Evolutionary conservation across 2,797 vertebrate species (phyloP).

Genomic region (Gymnoscopelus microlampas): DNA sequence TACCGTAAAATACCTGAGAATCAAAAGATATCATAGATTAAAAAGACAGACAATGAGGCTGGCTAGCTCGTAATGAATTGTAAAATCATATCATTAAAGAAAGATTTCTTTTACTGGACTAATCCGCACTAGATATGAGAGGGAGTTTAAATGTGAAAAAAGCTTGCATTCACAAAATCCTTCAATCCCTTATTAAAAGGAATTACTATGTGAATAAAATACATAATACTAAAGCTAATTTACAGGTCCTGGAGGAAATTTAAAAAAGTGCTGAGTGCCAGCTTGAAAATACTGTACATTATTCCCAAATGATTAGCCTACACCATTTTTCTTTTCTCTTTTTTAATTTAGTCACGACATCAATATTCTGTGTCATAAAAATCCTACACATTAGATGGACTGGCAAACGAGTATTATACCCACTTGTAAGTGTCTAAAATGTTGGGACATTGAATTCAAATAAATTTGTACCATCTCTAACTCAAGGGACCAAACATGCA

Average conservation of each 20-base stretch:
- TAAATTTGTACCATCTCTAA: too few relatives aligned
- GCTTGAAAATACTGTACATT: neutral
- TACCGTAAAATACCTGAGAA: constrained; percentile 96
- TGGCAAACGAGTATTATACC: neutral
- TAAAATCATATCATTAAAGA: constrained; percentile 27
- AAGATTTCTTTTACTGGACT: constrained; percentile 20
- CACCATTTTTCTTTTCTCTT: too few relatives aligned
- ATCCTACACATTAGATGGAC: neutral
- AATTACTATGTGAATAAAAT: neutral
- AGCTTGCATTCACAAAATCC: constrained; percentile 17
- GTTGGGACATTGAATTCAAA: too few relatives aligned
- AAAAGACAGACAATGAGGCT: constrained; percentile 8
- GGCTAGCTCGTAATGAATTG: constrained; percentile 14
- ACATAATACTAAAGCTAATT: neutral
- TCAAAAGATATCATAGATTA: constrained; percentile 26
- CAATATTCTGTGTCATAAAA: neutral
- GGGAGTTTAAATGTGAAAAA: constrained; percentile 11
- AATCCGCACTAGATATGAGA: constrained; percentile 20
- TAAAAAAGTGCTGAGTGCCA: neutral
- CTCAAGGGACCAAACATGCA: too few relatives aligned
- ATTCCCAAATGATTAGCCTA: too few relatives aligned
- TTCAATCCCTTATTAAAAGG: neutral
- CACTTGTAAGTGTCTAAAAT: neutral
- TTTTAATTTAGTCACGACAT: neutral
- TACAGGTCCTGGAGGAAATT: neutral